Conservation (phyloP, 2,113 vertebrate species). For the Brachyistius frenatus region DNA sequence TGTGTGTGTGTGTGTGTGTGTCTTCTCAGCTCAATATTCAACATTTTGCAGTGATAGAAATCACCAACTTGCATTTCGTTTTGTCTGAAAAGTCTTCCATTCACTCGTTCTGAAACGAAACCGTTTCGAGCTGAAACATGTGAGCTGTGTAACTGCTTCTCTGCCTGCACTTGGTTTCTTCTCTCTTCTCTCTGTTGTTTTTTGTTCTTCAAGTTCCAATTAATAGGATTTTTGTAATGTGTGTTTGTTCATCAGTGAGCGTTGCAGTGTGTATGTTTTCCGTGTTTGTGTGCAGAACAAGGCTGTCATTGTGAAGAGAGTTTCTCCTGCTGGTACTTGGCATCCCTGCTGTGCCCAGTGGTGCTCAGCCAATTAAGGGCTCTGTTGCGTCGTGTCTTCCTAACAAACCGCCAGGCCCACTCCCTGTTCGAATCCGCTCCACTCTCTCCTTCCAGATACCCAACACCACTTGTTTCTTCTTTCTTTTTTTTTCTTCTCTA, state of each 20-base stretch:
- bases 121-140: background rate
- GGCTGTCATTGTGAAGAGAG: slow-evolving; percentile 27
- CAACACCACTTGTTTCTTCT: background rate
- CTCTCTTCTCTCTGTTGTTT: slow-evolving; percentile 14
- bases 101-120: no score
- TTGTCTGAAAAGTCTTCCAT: no score
- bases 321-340: slow-evolving; percentile 33
- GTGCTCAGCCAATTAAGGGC: slow-evolving; percentile 72
- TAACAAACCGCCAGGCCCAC: slow-evolving; percentile 38
- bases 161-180: slow-evolving; percentile 12
- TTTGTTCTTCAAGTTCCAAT: slow-evolving; percentile 21
- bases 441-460: slow-evolving; percentile 21
- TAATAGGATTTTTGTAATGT: slow-evolving; percentile 28
- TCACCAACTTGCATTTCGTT: no score
- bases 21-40: background rate
- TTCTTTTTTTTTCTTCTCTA: background rate
- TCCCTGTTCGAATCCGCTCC: slow-evolving; percentile 12
- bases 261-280: background rate
- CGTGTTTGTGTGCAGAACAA: slow-evolving; percentile 3
- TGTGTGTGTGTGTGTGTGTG: no score
- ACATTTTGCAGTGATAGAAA: background rate
- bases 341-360: slow-evolving; percentile 52
- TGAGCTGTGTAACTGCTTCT: background rate
- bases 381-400: slow-evolving; percentile 47
- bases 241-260: slow-evolving; percentile 11